phyloP scores from a whole-genome alignment of 2,113 vertebrate species.

The Scolopax mira region DNA sequence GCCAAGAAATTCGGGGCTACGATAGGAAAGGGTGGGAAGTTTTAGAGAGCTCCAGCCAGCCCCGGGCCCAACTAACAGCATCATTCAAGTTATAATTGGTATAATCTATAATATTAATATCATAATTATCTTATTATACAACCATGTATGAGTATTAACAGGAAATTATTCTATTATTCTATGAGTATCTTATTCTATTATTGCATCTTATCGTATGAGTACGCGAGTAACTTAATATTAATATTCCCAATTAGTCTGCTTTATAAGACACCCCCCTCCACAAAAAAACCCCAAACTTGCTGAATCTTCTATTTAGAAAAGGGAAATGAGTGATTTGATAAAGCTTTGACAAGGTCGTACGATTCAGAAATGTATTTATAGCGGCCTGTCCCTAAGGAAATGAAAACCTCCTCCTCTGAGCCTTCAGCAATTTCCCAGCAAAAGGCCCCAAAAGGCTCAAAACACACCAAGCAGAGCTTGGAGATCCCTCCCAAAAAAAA shows the following conservation, averaged over 20 bases:
- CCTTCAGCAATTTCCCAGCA: background rate
- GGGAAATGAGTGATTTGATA: background rate
- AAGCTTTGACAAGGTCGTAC: fast-evolving
- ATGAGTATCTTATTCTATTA: background rate
- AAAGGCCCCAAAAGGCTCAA: background rate
- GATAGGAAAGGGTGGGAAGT: background rate
- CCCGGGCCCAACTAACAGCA: background rate
- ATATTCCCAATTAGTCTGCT: background rate
- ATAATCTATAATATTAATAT: background rate
- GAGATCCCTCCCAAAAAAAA: background rate
- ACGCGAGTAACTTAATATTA: background rate
- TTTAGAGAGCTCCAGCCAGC: background rate
- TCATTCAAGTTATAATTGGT: background rate
- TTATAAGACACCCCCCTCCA: fast-evolving
- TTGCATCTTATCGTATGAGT: background rate
- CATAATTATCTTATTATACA: too few species aligned
- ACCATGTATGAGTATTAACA: background rate
- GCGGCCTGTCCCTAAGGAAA: background rate
- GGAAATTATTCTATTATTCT: background rate
- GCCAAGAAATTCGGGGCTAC: background rate
- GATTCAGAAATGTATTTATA: background rate
- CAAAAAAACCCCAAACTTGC: background rate
- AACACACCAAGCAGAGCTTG: background rate
- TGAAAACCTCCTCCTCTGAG: fast-evolving
- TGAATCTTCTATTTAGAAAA: background rate